Conservation (phyloP, 2,797 vertebrate species). For the Vultur gryphus region DNA sequence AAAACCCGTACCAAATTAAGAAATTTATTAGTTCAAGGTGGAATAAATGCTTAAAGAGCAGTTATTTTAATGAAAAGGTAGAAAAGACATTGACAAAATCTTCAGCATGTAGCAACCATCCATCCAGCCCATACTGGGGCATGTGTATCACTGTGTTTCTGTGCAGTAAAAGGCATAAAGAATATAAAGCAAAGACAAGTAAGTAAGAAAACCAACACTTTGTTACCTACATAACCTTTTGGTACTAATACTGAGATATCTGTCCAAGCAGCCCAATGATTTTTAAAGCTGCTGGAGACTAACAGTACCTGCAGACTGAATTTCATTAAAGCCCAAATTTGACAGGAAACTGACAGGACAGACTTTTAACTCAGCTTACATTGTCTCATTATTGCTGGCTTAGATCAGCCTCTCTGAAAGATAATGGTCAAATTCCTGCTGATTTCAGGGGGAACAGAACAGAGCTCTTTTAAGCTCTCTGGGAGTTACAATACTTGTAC, state of each 20-base stretch:
- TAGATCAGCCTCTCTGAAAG: neutral
- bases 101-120: neutral
- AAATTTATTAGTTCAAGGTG: neutral
- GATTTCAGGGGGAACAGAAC: neutral
- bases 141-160: neutral
- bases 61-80: neutral
- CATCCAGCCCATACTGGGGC: neutral
- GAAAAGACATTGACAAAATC: neutral
- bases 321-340: neutral
- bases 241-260: neutral
- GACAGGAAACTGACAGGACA: neutral
- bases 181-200: neutral
- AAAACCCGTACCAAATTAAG: neutral
- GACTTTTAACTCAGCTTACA: neutral
- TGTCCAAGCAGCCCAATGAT: neutral
- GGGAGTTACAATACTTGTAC: neutral
- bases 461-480: neutral
- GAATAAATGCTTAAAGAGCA: neutral
- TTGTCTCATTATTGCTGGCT: neutral
- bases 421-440: neutral
- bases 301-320: too few species aligned
- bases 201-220: neutral
- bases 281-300: neutral
- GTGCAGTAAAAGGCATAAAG: neutral
- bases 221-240: neutral